Evolutionary conservation across 2,888 invertebrate genomes (phyloP), one percentile per base, ranked within the genome.

Genomic region (Pollenia griseotomentosa): DNA sequence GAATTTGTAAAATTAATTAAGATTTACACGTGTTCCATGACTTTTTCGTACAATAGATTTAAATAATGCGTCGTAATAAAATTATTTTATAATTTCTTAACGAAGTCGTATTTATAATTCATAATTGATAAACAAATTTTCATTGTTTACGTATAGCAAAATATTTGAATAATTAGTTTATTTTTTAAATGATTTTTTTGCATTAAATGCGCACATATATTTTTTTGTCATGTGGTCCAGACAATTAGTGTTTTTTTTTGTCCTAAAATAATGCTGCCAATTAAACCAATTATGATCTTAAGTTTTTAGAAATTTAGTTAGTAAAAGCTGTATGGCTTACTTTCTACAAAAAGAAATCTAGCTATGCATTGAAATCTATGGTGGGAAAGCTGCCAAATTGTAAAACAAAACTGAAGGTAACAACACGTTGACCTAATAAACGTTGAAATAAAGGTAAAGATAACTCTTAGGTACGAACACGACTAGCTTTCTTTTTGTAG

Each of bases 1-100:
- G 2, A 73, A 65, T 71, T 77, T 33, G 53, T 61, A 51, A 74
- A 61, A 59, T 82, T 33, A 68, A 48, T 74, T 74, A 53, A 75
- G 23, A 53, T 53, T 66, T 53, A 40, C 68, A 82, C 75, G 53
- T 82, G 75, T 82, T 68, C 33, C 82, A 82, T 75, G 61, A 44
- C 33, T 53, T 61, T 33, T 61, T 16, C 9, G 8, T 73, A 71
- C 10, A 19, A 59, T 66, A 70, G 61, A 75, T 61, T 68, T 75
- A 59, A 75, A 82, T 82, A 75, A 33, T 51, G 61, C 61, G 6
- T 51, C 82, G 68, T 59, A 75, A 42, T 70, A 53, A 44, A 63
- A 6, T 53, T 73, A 19, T 66, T 68, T 53, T 44, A 44, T n/a
- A 57, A 33, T 75, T 53, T 68, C 16, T 8, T 10, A 8, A 14